phyloP scores from a whole-genome alignment of 2,797 vertebrate genomes.

The Halcyon smyrnensis region DNA sequence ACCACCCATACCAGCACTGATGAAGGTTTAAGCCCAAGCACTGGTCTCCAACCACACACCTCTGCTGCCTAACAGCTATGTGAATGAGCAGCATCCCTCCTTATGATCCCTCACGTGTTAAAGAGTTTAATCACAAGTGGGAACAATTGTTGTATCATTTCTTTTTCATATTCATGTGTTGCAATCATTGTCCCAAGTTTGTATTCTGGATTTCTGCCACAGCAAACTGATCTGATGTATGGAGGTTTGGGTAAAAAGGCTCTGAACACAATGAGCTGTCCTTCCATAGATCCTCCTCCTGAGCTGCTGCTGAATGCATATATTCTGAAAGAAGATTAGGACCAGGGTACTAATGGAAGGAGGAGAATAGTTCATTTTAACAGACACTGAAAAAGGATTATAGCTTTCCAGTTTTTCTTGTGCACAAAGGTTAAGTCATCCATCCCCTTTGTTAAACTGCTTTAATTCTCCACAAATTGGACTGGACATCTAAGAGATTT shows the following conservation, averaged over 20 bases:
- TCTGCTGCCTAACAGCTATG: not conserved
- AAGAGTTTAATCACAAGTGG: not conserved
- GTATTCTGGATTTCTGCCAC: not conserved
- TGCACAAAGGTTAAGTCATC: conserved; percentile 19
- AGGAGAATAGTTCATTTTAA: conserved; percentile 41
- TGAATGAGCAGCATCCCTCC: not conserved
- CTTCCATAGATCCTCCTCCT: not conserved
- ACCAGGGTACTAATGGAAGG: conserved; percentile 19
- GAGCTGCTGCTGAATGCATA: not conserved
- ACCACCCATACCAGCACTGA: not conserved
- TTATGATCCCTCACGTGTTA: fast-evolving
- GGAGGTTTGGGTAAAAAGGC: not conserved
- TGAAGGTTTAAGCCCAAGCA: not conserved
- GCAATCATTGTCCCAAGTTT: not conserved
- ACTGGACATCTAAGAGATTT: not conserved
- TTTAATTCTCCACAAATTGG: conserved; percentile 26
- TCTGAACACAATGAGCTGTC: fast-evolving
- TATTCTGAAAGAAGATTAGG: not conserved
- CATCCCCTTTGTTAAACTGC: not conserved
- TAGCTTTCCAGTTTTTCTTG: conserved; percentile 7
- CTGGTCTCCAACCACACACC: not conserved
- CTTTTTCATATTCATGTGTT: not conserved
- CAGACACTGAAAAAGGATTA: conserved; percentile 7
- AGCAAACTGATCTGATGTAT: not conserved
- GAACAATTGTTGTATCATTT: not conserved